Base-by-base conservation (phyloP, 2,113 vertebrate genomes). In the Telmatochromis bifrenatus region DNA sequence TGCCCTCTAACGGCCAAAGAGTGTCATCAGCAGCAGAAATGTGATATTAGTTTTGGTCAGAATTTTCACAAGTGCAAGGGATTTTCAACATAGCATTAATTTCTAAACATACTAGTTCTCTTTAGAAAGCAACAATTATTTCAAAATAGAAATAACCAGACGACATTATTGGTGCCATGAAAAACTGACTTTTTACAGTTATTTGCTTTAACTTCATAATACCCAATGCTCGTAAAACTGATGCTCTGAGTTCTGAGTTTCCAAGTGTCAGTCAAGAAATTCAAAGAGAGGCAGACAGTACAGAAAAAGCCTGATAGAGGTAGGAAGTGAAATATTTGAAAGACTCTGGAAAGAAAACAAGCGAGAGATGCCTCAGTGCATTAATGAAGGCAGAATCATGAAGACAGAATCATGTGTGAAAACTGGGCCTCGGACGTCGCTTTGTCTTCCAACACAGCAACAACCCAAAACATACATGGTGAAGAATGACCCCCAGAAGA, bases 1-100 rank as follows among this genome's bases (percentile, higher is more conserved):
- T 89, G 94, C 90, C 89, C 91, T 45, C 94, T 93, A 45, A 2
- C 1, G 94, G 89, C 68, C 79, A 62, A 8, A 3, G 0, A 9
- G 35, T 81, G 83, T 82, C 51, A 87, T 60, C 56, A 85, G 7
- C 58, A 51, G 58, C 11, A 28, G 9, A 68, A 2, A 68, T 37
- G 11, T 21, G 62, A 68, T 1, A 68, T 68, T 39, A 2, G 37
- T 2, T 70, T 68, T 39, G 35, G n/a, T 68, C n/a, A 14, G 19
- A 39, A 68, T 39, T 39, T 39, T 68, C 19, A 37, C 19, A 39
- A 39, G 19, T 14, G 62, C 62, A 68, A 21, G 11, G 62, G 35
- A 0, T 68, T 68, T 21, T 68, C 62, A 21, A 70, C 12, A 70
- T 42, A 70, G 35, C 62, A 68, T n/a, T 35, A 0, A 35, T 62